These are phyloP conservation scores for Mesaphorura yosii DNA, from an alignment of 1,140 invertebrate species.

Conservation along the genomic window DNA sequence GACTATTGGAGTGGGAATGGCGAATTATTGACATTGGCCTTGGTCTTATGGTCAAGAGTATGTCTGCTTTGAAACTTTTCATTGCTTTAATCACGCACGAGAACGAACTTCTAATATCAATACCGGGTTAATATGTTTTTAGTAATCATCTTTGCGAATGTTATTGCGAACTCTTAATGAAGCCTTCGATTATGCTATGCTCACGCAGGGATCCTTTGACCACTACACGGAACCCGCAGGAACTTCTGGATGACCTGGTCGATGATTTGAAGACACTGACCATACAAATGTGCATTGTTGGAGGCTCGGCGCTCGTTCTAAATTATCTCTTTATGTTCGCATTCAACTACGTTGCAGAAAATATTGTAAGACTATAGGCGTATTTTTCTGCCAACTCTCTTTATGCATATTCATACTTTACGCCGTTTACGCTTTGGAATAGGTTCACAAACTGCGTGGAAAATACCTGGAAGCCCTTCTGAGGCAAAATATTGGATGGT, in stretches of 20 bases:
- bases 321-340: conserved; percentile 34
- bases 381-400: too few species aligned
- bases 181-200: too few species aligned
- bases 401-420: not conserved
- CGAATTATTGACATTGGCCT: too few species aligned
- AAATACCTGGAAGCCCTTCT: conserved; percentile 43
- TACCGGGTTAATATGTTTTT: too few species aligned
- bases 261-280: not conserved
- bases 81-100: too few species aligned
- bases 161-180: too few species aligned
- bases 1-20: too few species aligned
- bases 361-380: conserved; percentile 26
- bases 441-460: conserved; percentile 41
- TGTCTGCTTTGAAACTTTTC: too few species aligned
- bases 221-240: not conserved
- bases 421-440: conserved; percentile 4
- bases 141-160: too few species aligned
- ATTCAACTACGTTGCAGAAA: conserved; percentile 35
- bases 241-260: not conserved
- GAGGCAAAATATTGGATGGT: conserved; percentile 51
- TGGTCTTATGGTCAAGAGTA: too few species aligned
- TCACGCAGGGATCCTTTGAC: too few species aligned
- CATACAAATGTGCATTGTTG: conserved; percentile 31
- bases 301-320: conserved; percentile 31
- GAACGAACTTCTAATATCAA: too few species aligned